Base-by-base conservation (phyloP, 1,140 invertebrate genomes). In the Nasonia longicornis region DNA sequence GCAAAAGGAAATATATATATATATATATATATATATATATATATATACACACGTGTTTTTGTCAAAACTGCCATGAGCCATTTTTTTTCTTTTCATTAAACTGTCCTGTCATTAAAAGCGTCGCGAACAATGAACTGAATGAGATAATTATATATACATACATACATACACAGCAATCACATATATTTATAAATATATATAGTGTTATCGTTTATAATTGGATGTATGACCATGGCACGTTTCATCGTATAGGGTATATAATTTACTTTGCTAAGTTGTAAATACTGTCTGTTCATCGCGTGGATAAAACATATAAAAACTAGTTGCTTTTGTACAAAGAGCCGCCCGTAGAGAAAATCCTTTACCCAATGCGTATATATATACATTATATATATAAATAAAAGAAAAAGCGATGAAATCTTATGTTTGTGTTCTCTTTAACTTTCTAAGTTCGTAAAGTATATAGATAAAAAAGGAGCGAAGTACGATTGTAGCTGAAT, bases 301-400 rank as follows among this genome's bases (percentile, higher is more conserved):
- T 82, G 77, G 75, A 75, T 78, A 82, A 78, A n/a, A 75, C 69
- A 78, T 64, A 69, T 75, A 79, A 79, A 79, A 71, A 77, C 63
- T 79, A 82, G 77, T 70, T 78, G 81, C 77, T 82, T 82, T 82
- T 82, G 81, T 82, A 82, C 81, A 82, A 82, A 82, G 58, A 75
- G 77, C 81, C 67, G 70, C 81, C 63, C 70, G 42, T 78, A 74
- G 58, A n/a, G 20, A 67, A 77, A 29, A 78, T 67, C 45, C 16
- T 81, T 77, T 77, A 77, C 80, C 48, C 22, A 77, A 76, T 22
- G 64, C 52, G 35, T 66, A 66, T 73, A 48, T 79, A 16, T 64
- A 12, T 29, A 45, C 71, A 73, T 31, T 29, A 69, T 69, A 58
- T 20, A 58, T 58, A 58, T 58, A 45, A 22, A 74, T 74, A 66